Percentiles rank a stretch among this genome's conserved stretches.
Evolutionary conservation across 2,113 vertebrate species (phyloP).

Genomic region (Pedionomus torquatus): DNA sequence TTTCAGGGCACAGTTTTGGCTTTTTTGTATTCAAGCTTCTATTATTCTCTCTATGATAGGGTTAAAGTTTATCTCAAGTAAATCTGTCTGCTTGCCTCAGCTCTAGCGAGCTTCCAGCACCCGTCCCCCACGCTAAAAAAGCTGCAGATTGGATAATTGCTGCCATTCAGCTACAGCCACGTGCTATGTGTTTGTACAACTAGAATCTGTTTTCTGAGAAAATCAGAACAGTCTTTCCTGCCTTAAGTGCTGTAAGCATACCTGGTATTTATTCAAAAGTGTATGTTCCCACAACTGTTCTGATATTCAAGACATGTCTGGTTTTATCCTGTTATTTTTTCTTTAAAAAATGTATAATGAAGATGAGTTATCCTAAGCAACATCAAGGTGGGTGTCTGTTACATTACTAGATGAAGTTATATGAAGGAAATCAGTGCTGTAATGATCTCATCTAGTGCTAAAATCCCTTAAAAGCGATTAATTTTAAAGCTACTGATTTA

Average conservation of each 20-base stretch:
- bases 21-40: background rate
- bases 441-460: background rate
- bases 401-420: background rate
- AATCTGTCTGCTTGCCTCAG: constrained; percentile 19
- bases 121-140: background rate
- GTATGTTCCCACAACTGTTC: background rate
- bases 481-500: constrained; percentile 6
- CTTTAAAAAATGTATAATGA: background rate
- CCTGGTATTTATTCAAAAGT: background rate
- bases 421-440: background rate
- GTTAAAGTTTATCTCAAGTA: constrained; percentile 34
- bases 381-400: background rate
- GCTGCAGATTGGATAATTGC: constrained; percentile 13
- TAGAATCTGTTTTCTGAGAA: constrained; percentile 2
- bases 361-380: background rate
- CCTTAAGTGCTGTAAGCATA: background rate
- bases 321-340: background rate
- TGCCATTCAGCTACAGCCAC: background rate
- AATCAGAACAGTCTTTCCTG: background rate
- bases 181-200: background rate
- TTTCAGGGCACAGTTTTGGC: background rate
- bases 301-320: background rate
- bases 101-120: background rate
- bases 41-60: background rate
- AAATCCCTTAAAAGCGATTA: background rate